Evolutionary conservation across 2,888 invertebrate genomes (phyloP).

Genomic region (Platerodrilus igneus): DNA sequence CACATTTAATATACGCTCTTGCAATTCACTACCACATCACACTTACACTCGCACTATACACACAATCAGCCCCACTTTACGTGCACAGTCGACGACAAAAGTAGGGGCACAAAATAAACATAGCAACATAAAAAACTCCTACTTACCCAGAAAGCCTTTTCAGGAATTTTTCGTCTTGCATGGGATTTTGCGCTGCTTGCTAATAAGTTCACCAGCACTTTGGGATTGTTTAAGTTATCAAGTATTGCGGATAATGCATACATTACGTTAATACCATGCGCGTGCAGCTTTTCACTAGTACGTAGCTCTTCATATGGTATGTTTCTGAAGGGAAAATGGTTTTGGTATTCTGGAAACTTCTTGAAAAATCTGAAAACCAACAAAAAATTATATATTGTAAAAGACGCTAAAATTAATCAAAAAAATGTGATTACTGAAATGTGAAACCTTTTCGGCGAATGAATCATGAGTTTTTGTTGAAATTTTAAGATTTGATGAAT

Average conservation of each 20-base stretch:
- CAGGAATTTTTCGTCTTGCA: constrained; percentile 25
- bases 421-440: too few relatives aligned
- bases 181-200: constrained; percentile 49
- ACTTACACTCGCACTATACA: too few relatives aligned
- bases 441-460: too few relatives aligned
- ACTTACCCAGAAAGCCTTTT: constrained; percentile 27
- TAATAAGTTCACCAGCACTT: constrained; percentile 49
- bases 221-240: constrained; percentile 51
- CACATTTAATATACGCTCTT: too few relatives aligned
- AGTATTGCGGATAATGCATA: constrained; percentile 50
- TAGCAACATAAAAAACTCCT: too few relatives aligned
- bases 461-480: too few relatives aligned
- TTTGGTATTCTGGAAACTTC: constrained; percentile 49
- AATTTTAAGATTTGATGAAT: too few relatives aligned
- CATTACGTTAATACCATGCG: constrained; percentile 52
- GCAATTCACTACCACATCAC: too few relatives aligned
- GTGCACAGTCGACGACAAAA: too few relatives aligned
- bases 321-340: constrained; percentile 50
- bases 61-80: too few relatives aligned
- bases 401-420: too few relatives aligned
- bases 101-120: too few relatives aligned
- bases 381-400: constrained; percentile 2
- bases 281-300: constrained; percentile 49
- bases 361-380: constrained; percentile 48
- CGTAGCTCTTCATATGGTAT: constrained; percentile 46